Base-by-base conservation (phyloP, 2,797 vertebrate species). In the Pelobates cultripes region DNA sequence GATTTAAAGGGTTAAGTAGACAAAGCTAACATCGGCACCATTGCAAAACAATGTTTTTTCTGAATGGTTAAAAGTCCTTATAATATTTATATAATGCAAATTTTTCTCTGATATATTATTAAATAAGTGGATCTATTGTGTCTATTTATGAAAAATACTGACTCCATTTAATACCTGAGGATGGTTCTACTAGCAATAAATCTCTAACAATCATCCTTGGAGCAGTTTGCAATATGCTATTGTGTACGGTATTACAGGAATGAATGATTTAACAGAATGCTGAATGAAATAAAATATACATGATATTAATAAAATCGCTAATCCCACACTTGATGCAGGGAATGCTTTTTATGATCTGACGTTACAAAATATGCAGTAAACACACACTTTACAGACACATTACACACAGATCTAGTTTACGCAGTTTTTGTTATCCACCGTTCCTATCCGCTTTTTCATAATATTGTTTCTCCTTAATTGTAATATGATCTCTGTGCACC, bases 221-320 rank as follows among this genome's bases (percentile, higher is more conserved):
- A 64, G 61, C 61, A 3, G 66, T 43, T 14, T 68, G 66, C 66
- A 42, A 43, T 43, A 68, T 68, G 42, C 43, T 68, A 68, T 68
- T 68, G 42, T 68, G 66, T 12, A 68, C 42, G 66, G 66, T 68
- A 68, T 68, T 43, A 68, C 41, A 68, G 9, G 66, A 68, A 68
- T 15, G 66, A 15, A 41, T 12, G 66, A 43, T 42, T 42, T 68
- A 43, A 42, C 9, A 1, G 66, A 17, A 14, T 4, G 17, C 3
- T 40, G 61, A 28, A 64, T 64, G 28, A 40, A 64, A 64, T 64
- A 40, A 64, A 64, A 64, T 64, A 14, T 51, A 15, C 4, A 61
- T 61, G 57, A 14, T 61, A 1, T 61, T 61, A 61, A 61, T 61
- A 61, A 14, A 61, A 61, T 41, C 28, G 61, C 17, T 64, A 64